Percentiles rank a stretch among this genome's conserved stretches.
Evolutionary conservation across 2,113 vertebrate genomes (phyloP).

Genomic region (Pogona vitticeps): DNA sequence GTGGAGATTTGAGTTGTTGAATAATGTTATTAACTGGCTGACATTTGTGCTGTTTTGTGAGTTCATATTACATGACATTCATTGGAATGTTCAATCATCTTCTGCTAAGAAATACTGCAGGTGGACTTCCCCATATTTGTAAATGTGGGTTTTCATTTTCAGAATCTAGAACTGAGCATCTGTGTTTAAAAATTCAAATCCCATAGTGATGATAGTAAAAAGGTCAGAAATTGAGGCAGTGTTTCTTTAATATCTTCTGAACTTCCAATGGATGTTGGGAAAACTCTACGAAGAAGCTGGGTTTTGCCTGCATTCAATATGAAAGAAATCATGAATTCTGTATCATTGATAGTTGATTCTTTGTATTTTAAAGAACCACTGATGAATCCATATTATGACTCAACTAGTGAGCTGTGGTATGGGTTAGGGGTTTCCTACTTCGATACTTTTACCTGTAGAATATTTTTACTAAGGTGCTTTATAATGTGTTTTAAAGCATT

Average conservation of each 20-base stretch:
- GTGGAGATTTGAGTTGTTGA: slow-evolving; percentile 57
- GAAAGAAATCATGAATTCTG: slow-evolving; percentile 58
- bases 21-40: slow-evolving; percentile 67
- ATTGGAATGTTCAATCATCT: slow-evolving; percentile 67
- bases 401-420: slow-evolving; percentile 79
- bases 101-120: slow-evolving; percentile 71
- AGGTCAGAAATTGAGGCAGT: slow-evolving; percentile 59
- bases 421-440: slow-evolving; percentile 81
- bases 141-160: slow-evolving; percentile 62
- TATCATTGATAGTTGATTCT: slow-evolving; percentile 71
- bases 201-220: slow-evolving; percentile 63
- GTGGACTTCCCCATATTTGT: slow-evolving; percentile 72
- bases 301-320: slow-evolving; percentile 60
- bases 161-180: slow-evolving; percentile 54
- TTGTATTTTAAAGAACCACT: slow-evolving; percentile 69
- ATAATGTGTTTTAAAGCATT: slow-evolving; percentile 87
- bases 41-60: slow-evolving; percentile 73
- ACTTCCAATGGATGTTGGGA: slow-evolving; percentile 52
- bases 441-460: slow-evolving; percentile 84
- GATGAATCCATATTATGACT: slow-evolving; percentile 77
- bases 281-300: slow-evolving; percentile 49
- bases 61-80: slow-evolving; percentile 64
- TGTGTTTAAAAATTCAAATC: slow-evolving; percentile 66
- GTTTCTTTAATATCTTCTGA: slow-evolving; percentile 53
- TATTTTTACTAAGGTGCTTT: slow-evolving; percentile 88